Evolutionary conservation across 2,888 invertebrate species (phyloP).

Genomic region (Cotesia congregata): DNA sequence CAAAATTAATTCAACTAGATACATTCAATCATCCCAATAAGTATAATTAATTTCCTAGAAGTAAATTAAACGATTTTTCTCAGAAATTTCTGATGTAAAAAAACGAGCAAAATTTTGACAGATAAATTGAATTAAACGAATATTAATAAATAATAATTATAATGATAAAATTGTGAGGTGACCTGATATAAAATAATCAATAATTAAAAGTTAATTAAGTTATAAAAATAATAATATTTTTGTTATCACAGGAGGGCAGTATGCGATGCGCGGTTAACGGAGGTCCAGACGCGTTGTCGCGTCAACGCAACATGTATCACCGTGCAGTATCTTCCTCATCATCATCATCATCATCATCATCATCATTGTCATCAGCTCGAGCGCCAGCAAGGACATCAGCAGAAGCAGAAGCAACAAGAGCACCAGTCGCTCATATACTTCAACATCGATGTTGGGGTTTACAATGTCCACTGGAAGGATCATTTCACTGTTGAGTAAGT

Average conservation of each 20-base stretch:
- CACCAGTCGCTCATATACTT: conserved; percentile 38
- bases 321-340: conserved; percentile 34
- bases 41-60: no score
- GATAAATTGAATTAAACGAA: no score
- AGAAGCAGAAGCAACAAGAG: conserved; percentile 31
- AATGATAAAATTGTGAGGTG: conserved; percentile 13
- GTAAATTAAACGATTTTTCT: no score
- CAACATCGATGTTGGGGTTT: conserved; percentile 54
- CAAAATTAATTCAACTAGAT: no score
- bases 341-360: conserved; percentile 35
- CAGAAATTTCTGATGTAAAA: no score
- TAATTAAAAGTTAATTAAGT: neutral
- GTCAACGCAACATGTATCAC: conserved; percentile 55
- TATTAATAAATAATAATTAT: conserved; percentile 17
- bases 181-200: conserved; percentile 37
- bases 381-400: conserved; percentile 38
- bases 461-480: conserved; percentile 59
- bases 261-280: conserved; percentile 53
- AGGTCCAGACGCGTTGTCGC: conserved; percentile 53
- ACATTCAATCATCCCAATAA: no score
- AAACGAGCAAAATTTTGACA: no score
- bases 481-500: conserved; percentile 57
- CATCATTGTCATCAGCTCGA: conserved; percentile 21
- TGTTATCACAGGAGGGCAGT: conserved; percentile 49
- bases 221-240: neutral